Conservation (phyloP, 1,140 invertebrate genomes). For the Drosophila nikananu region DNA sequence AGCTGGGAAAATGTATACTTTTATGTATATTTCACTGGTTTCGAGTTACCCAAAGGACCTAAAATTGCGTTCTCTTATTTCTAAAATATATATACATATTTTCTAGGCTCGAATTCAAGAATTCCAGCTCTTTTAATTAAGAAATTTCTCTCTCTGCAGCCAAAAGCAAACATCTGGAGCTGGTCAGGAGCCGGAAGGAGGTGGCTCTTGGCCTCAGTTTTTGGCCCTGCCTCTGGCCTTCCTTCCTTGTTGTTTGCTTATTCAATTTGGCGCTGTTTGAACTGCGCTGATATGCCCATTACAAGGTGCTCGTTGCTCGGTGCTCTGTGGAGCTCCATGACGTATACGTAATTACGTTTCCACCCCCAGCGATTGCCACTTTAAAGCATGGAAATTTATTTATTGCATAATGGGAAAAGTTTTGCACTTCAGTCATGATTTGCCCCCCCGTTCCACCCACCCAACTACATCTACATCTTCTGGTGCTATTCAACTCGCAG, state of each 20-base stretch:
- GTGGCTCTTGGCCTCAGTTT: neutral
- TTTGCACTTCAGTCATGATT: conserved; percentile 79
- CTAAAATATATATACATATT: conserved; percentile 4
- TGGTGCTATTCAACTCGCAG: conserved; percentile 48
- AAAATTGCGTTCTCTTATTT: neutral
- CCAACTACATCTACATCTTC: conserved; percentile 24
- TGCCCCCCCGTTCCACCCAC: conserved; percentile 8
- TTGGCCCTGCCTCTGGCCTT: neutral
- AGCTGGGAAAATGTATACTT: conserved; percentile 9
- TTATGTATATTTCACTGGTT: neutral
- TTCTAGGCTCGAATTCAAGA: neutral
- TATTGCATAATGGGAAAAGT: conserved; percentile 83
- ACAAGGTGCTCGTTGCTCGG: conserved; percentile 20
- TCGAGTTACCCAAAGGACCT: conserved; percentile 5
- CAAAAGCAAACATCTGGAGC: conserved; percentile 36
- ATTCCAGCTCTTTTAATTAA: conserved; percentile 8
- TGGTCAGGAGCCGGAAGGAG: conserved; percentile 1
- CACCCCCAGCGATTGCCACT: conserved; percentile 36
- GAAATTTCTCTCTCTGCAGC: conserved; percentile 24
- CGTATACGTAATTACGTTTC: conserved; percentile 50
- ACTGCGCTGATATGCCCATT: conserved; percentile 49
- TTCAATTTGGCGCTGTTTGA: conserved; percentile 52
- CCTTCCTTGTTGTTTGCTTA: conserved; percentile 37
- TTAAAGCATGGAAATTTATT: conserved; percentile 79
- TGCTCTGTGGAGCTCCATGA: conserved; percentile 19